These are phyloP conservation scores for Lasioglossum vierecki DNA, from an alignment of 2,888 invertebrate genomes.

Conservation along the genomic window DNA sequence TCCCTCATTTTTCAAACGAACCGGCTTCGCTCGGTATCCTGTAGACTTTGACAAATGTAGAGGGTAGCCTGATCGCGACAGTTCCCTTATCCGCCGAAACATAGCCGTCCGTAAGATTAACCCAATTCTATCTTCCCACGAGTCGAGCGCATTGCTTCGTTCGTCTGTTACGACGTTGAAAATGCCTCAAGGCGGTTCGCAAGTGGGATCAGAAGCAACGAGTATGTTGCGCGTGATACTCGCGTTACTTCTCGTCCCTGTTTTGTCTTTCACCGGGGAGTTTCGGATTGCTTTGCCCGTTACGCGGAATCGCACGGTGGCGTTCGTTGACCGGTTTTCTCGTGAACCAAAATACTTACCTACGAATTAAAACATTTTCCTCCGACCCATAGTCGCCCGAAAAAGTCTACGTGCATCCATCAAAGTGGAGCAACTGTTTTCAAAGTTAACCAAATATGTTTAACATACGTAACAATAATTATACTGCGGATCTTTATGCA, in stretches of 20 bases:
- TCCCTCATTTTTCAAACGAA: slow-evolving; percentile 38
- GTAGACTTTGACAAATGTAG: slow-evolving; percentile 65
- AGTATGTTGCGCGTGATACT: slow-evolving; percentile 66
- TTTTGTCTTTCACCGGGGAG: slow-evolving; percentile 66
- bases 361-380: slow-evolving; percentile 43
- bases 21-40: slow-evolving; percentile 11
- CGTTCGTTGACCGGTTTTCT: slow-evolving; percentile 53
- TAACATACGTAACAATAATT: no score
- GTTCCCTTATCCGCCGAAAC: slow-evolving; percentile 40
- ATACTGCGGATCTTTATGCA: no score
- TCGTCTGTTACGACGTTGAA: slow-evolving; percentile 55
- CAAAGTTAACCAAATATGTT: not conserved
- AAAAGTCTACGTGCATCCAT: not conserved
- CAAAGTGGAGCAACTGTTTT: not conserved
- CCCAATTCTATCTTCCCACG: slow-evolving; percentile 68
- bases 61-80: slow-evolving; percentile 21
- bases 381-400: not conserved
- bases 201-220: slow-evolving; percentile 64
- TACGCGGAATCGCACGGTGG: slow-evolving; percentile 44
- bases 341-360: slow-evolving; percentile 26
- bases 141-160: slow-evolving; percentile 42
- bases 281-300: slow-evolving; percentile 54
- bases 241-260: slow-evolving; percentile 65
- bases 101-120: slow-evolving; percentile 60
- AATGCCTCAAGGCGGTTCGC: slow-evolving; percentile 52